Percentiles rank a stretch among this genome's conserved stretches.
These are phyloP conservation scores for Polydesmus complanatus DNA, from an alignment of 2,888 invertebrate species.

Conservation along the genomic window DNA sequence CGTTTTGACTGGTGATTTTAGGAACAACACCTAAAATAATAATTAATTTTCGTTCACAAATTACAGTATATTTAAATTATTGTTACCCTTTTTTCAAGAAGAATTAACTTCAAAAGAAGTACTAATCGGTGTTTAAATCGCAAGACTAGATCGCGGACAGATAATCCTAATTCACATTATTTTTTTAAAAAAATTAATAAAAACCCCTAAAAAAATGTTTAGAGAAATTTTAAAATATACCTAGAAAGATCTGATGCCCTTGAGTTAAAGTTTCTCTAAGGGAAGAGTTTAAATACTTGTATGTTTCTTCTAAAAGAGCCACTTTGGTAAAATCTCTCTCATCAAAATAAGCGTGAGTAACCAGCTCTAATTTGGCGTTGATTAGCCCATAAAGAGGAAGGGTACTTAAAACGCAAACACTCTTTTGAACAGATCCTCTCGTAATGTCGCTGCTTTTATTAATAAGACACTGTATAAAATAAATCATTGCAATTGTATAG, in stretches of 20 bases:
- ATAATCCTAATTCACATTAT: constrained; percentile 50
- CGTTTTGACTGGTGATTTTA: constrained; percentile 80
- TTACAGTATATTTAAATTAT: constrained; percentile 2
- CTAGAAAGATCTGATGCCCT: constrained; percentile 49
- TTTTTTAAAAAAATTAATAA: neutral
- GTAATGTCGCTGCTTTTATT: constrained; percentile 91
- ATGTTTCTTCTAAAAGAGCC: constrained; percentile 77
- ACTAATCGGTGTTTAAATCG: constrained; percentile 85
- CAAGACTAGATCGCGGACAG: constrained; percentile 62
- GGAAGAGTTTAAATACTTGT: constrained; percentile 76
- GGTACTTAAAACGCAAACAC: constrained; percentile 84
- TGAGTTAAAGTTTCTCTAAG: constrained; percentile 41
- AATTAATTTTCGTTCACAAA: neutral
- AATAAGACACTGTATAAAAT: constrained; percentile 62
- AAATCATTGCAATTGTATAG: neutral
- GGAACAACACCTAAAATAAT: constrained; percentile 59
- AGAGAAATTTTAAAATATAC: constrained; percentile 31
- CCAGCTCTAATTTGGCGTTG: constrained; percentile 82
- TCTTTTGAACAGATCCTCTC: constrained; percentile 92
- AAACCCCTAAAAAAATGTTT: neutral
- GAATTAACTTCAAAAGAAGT: constrained; percentile 75
- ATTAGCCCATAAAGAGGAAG: constrained; percentile 86
- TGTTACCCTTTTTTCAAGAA: constrained; percentile 55
- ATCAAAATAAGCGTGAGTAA: constrained; percentile 93
- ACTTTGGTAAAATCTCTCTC: constrained; percentile 86